A percentile compares a stretch with the other conserved stretches of the same genome.
These are phyloP conservation scores for Protula sp. DNA, from an alignment of 2,888 invertebrate genomes.

Conservation along the genomic window DNA sequence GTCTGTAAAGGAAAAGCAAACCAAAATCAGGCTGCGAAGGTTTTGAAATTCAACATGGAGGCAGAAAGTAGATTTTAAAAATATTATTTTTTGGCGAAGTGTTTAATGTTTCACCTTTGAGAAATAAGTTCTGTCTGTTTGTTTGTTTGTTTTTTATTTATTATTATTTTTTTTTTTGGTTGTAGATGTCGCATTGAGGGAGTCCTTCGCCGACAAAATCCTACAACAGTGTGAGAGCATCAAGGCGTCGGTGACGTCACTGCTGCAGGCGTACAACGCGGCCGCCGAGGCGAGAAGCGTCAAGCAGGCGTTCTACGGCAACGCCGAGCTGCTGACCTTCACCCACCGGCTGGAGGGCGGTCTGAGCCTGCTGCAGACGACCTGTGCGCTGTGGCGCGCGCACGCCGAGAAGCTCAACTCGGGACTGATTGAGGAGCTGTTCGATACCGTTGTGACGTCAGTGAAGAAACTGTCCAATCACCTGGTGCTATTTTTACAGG, in stretches of 20 bases:
- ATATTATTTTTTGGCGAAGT: no score
- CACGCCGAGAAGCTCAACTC: conserved; percentile 31
- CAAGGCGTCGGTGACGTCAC: conserved; percentile 13
- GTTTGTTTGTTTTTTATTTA: no score
- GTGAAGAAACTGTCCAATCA: conserved; percentile 35
- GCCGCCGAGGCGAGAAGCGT: not conserved
- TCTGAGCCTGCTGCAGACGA: conserved; percentile 29
- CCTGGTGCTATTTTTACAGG: conserved; percentile 39
- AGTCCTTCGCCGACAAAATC: conserved; percentile 39
- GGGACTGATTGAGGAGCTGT: conserved; percentile 33
- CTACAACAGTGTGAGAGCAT: conserved; percentile 25
- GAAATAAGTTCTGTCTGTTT: no score
- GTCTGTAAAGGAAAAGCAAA: no score
- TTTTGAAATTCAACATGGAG: no score
- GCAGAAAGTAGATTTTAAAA: no score
- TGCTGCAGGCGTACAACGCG: conserved; percentile 16
- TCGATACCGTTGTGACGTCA: conserved; percentile 28
- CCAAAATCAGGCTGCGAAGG: no score
- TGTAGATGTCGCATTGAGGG: conserved; percentile 19
- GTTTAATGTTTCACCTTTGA: no score
- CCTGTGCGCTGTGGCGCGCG: conserved; percentile 33
- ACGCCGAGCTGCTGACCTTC: not conserved
- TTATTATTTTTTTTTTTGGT: not conserved
- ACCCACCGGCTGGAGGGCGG: conserved; percentile 27
- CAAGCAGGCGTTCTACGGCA: no score